These are phyloP conservation scores for Phacellophora camtschatica DNA, from an alignment of 30 jellyfish, hydroid and myxozoan species.

Conservation along the genomic window DNA sequence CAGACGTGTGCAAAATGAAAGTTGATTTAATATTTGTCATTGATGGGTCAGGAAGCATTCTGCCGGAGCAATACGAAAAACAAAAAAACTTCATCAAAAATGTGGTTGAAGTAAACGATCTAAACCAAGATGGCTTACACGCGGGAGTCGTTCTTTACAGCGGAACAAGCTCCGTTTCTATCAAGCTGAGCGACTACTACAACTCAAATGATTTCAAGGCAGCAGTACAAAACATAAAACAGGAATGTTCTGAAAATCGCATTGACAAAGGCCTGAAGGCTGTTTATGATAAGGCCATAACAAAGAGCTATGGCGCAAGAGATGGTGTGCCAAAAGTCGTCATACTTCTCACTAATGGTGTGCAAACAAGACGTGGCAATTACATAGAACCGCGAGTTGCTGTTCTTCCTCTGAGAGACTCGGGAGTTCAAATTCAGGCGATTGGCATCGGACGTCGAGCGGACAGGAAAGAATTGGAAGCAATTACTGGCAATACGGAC, in stretches of 20 bases:
- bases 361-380: not conserved
- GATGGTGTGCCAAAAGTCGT: constrained; percentile 23
- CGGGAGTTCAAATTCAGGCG: constrained; percentile 24
- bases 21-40: constrained; percentile 43
- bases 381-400: constrained; percentile 50
- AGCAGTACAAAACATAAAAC: constrained; percentile 22
- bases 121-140: constrained; percentile 21
- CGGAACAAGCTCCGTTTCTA: constrained; percentile 10
- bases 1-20: constrained; percentile 40
- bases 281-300: constrained; percentile 22
- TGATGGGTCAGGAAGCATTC: constrained; percentile 55
- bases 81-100: constrained; percentile 20
- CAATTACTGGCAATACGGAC: constrained; percentile 50
- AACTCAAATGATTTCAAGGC: not conserved
- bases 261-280: constrained; percentile 38
- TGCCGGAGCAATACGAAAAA: constrained; percentile 31
- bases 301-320: constrained; percentile 61
- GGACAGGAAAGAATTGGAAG: constrained; percentile 43
- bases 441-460: constrained; percentile 58
- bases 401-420: constrained; percentile 29
- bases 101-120: constrained; percentile 15
- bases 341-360: constrained; percentile 20
- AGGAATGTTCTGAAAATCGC: constrained; percentile 12
- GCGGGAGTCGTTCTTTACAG: constrained; percentile 59
- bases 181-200: constrained; percentile 43